phyloP scores from a whole-genome alignment of 2,888 invertebrate genomes.

The Schizotus pectinicornis region DNA sequence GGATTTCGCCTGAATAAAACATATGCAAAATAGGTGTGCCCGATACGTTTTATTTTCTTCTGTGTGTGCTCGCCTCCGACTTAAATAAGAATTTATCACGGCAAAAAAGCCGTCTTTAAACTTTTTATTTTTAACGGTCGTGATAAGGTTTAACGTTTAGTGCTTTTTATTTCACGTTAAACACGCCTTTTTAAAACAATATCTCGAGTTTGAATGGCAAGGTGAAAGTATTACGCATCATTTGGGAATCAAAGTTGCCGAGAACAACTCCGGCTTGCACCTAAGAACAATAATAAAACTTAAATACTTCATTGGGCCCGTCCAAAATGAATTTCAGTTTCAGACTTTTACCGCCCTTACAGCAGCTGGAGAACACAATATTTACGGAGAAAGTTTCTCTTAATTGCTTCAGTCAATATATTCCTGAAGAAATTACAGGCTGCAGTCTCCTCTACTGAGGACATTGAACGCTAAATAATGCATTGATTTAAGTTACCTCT shows the following conservation, averaged over 20 bases:
- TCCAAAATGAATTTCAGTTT: not conserved
- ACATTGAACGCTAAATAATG: too few relatives aligned
- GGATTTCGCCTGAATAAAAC: conserved; percentile 35
- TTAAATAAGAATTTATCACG: conserved; percentile 39
- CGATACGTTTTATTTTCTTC: conserved; percentile 36
- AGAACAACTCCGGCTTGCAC: conserved; percentile 16
- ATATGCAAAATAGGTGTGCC: conserved; percentile 38
- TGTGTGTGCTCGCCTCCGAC: conserved; percentile 24
- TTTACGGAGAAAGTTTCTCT: not conserved
- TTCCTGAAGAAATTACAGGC: too few relatives aligned
- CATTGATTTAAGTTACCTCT: too few relatives aligned
- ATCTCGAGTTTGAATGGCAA: conserved; percentile 20
- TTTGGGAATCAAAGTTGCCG: conserved; percentile 36
- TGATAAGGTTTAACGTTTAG: conserved; percentile 36
- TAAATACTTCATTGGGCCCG: conserved; percentile 9
- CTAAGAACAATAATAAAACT: conserved; percentile 26
- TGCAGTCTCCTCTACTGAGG: too few relatives aligned
- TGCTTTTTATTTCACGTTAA: conserved; percentile 29
- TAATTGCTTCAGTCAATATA: not conserved
- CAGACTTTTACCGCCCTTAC: not conserved
- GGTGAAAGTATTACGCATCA: conserved; percentile 32
- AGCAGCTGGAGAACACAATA: not conserved
- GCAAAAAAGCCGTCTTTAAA: conserved; percentile 29
- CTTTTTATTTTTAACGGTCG: conserved; percentile 32
- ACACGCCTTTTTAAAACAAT: conserved; percentile 29